Percentiles rank a stretch among this genome's conserved stretches.
These are phyloP conservation scores for Hemithea aestivaria DNA, from an alignment of 2,888 invertebrate genomes.

Conservation along the genomic window DNA sequence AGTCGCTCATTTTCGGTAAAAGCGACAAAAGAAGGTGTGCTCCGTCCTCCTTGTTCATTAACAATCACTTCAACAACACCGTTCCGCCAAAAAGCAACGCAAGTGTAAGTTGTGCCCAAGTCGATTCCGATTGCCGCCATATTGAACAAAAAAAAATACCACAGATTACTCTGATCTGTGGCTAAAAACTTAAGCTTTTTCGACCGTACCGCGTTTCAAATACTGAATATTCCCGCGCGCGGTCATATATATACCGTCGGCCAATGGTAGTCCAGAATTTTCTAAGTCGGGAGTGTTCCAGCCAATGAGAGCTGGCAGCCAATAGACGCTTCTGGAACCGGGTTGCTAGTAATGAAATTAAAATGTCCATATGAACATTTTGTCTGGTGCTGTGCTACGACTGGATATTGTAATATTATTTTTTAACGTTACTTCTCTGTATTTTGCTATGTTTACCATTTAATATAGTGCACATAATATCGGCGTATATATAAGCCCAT, in stretches of 20 bases:
- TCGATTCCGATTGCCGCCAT: slow-evolving; percentile 65
- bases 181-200: slow-evolving; percentile 7
- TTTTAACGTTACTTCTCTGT: no score
- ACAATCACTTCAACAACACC: slow-evolving; percentile 53
- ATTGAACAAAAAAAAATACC: slow-evolving; percentile 11
- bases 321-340: slow-evolving; percentile 45
- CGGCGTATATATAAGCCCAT: no score
- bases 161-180: no score
- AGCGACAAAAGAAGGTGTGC: slow-evolving; percentile 58
- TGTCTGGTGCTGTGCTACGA: no score
- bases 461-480: no score
- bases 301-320: slow-evolving; percentile 45
- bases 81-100: slow-evolving; percentile 57
- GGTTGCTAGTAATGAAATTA: slow-evolving; percentile 34
- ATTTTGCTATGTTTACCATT: no score
- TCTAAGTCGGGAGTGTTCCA: slow-evolving; percentile 32
- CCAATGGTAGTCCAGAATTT: slow-evolving; percentile 48
- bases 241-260: slow-evolving; percentile 45
- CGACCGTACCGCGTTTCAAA: slow-evolving; percentile 4
- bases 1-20: slow-evolving; percentile 49
- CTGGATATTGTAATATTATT: no score
- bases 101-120: slow-evolving; percentile 57
- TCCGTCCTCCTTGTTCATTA: slow-evolving; percentile 53
- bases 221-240: slow-evolving; percentile 30
- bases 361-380: slow-evolving; percentile 1